phyloP scores from a whole-genome alignment of 2,888 invertebrate species.

The Hydropsyche betteni region DNA sequence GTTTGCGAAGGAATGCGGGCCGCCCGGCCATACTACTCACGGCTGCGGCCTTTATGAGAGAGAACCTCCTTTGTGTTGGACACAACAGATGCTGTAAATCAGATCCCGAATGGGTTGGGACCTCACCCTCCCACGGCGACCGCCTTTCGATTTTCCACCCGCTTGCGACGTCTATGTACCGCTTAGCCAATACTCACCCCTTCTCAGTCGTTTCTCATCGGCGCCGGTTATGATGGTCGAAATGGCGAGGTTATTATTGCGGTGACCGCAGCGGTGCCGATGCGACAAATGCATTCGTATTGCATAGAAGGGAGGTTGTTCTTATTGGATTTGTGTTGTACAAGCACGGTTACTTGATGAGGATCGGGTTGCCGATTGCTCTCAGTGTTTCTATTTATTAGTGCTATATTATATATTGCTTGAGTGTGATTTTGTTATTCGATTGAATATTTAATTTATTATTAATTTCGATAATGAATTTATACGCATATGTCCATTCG shows the following conservation, averaged over 20 bases:
- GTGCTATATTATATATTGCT: neutral
- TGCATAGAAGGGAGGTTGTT: constrained; percentile 4
- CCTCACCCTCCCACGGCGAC: neutral
- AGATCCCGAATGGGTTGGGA: constrained; percentile 32
- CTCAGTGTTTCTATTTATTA: neutral
- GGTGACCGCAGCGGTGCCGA: constrained; percentile 3
- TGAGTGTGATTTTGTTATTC: no score
- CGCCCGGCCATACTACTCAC: neutral
- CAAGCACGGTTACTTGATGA: neutral
- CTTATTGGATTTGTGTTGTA: constrained; percentile 13
- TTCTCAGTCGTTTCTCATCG: no score
- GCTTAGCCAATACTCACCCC: no score
- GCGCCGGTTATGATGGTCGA: no score
- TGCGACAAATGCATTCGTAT: constrained; percentile 17
- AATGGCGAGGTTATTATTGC: constrained; percentile 24
- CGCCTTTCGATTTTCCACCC: no score
- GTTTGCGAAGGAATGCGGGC: constrained; percentile 43
- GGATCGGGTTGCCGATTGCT: neutral
- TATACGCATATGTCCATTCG: no score
- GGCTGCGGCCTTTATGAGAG: constrained; percentile 36
- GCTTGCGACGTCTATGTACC: no score
- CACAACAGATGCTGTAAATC: constrained; percentile 42
- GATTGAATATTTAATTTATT: no score
- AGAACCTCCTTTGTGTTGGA: constrained; percentile 37
- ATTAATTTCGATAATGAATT: no score